Evolutionary conservation across 2,113 vertebrate species (phyloP).

Genomic region (Monopterus albus): DNA sequence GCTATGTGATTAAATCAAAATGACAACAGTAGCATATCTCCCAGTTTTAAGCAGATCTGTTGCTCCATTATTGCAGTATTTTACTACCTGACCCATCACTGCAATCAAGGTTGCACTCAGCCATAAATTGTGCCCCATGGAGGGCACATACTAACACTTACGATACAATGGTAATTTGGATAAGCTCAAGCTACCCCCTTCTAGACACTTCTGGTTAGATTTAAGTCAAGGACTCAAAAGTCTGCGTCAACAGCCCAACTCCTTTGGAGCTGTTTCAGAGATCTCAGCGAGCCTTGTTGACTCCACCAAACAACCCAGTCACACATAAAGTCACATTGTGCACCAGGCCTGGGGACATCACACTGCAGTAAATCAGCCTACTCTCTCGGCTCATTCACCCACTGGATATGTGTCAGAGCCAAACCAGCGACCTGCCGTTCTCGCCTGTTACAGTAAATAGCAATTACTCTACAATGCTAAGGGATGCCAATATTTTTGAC

Average conservation of each 20-base stretch:
- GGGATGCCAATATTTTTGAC: too few species aligned
- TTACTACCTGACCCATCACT: background rate
- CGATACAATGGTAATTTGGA: conserved; percentile 39
- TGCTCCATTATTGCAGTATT: conserved; percentile 15
- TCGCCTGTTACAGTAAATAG: background rate
- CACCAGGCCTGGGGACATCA: conserved; percentile 31
- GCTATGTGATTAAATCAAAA: background rate
- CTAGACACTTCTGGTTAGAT: conserved; percentile 8
- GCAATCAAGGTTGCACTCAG: background rate
- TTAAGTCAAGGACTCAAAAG: background rate
- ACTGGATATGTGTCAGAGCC: conserved; percentile 7
- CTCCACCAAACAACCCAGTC: conserved; percentile 3
- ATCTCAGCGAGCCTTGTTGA: background rate
- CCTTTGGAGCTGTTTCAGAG: background rate
- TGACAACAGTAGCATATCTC: background rate
- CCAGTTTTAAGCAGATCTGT: background rate
- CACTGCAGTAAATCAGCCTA: conserved; percentile 54
- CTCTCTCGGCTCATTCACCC: too few species aligned
- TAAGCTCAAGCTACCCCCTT: conserved; percentile 2
- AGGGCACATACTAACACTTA: conserved; percentile 40
- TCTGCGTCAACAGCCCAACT: background rate
- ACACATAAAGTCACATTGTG: conserved; percentile 41
- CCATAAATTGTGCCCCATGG: conserved; percentile 28
- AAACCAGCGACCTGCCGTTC: conserved; percentile 1
- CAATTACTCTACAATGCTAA: too few species aligned